Base-by-base conservation (phyloP, 2,797 vertebrate species). In the Sylvilagus floridanus region DNA sequence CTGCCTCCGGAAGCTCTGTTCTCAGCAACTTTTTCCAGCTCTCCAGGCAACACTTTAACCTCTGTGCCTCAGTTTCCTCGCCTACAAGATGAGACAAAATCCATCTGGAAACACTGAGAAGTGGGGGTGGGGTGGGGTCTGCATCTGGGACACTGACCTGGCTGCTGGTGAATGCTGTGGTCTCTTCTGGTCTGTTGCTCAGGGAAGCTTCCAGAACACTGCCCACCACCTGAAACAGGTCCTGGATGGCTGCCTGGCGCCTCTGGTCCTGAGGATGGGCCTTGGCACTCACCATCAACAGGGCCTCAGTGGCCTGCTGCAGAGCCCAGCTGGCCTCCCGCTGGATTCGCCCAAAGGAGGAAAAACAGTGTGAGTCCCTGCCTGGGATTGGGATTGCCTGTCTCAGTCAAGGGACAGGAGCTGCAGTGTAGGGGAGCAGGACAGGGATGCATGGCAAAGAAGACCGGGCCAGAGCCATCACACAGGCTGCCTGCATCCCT, bases 181-280 rank as follows among this genome's bases (percentile, higher is more conserved):
- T 4, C 16, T 97, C 96, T 8, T 32, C 89, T 47, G 87, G 94
- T 94, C 97, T 97, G 65, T 97, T 98, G 76, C 97, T 97, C 65
- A 91, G 96, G 54, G 98, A 98, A 96, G 98, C 98, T 94, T 98
- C 98, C 65, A 99, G 97, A 90, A 99, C 98, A 37, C 98, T 99
- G 97, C 99, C 99, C 87, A 99, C 98, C 93, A 99, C 99, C 87
- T 98, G 98, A 82, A 99, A 98, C 12, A 99, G 98, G 35, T 98
- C 98, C 14, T 90, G 96, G 60, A 98, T 98, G 71, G 98, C 98
- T 72, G 97, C 96, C 60, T 98, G 97, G 93, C 98, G 95, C 96
- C 98, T 97, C 89, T 96, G 32, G 98, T 98, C 97, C 98, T 98
- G 95, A 78, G 97, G 86, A 50, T 90, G 97, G 32, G 84, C 88